Evolutionary conservation across 2,888 invertebrate genomes (phyloP), one percentile per base, ranked within the genome.

Genomic region (Microdon myrmicae): DNA sequence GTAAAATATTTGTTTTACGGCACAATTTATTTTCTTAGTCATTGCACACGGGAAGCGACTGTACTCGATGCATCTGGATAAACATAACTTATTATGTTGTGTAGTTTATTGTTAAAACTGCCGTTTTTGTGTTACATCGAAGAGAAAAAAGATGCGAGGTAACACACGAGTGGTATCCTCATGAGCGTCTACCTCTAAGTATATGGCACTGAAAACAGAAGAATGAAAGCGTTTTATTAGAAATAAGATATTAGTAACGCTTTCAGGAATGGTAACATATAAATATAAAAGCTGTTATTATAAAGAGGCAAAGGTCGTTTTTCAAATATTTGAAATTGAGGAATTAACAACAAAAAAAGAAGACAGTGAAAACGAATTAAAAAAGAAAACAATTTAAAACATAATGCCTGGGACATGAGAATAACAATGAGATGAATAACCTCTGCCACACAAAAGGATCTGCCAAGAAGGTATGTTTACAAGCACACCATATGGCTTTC

Each of bases 81-180:
- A 20, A 61, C 34, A 25, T 41, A 41, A 51, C 58, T 58, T 64
- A 58, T 58, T 58, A 64, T 64, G 58, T 64, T 64, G 28, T 34
- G 58, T 64, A 64, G 58, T 64, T 64, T 64, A 58, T 64, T 58
- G 58, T 58, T 58, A 64, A 58, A 58, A 64, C 56, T 64, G 58
- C 51, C 51, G 64, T 64, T 58, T 64, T 64, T 64, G 64, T 58
- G 56, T 51, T 41, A 58, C 34, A 58, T 64, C 47, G 22, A 58
- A 47, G 47, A 47, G 47, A 47, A 47, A 51, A 47, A 47, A 64
- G 53, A 58, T 64, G 64, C 43, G 51, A 64, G 53, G 58, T n/a
- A n/a, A n/a, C n/a, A n/a, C n/a, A n/a, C n/a, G n/a, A n/a, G n/a
- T n/a, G n/a, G n/a, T n/a, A n/a, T n/a, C n/a, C n/a, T n/a, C n/a